A percentile compares a stretch with the other conserved stretches of the same genome.
Conservation (phyloP, 2,888 invertebrate species). For the Trachelus stipa region DNA sequence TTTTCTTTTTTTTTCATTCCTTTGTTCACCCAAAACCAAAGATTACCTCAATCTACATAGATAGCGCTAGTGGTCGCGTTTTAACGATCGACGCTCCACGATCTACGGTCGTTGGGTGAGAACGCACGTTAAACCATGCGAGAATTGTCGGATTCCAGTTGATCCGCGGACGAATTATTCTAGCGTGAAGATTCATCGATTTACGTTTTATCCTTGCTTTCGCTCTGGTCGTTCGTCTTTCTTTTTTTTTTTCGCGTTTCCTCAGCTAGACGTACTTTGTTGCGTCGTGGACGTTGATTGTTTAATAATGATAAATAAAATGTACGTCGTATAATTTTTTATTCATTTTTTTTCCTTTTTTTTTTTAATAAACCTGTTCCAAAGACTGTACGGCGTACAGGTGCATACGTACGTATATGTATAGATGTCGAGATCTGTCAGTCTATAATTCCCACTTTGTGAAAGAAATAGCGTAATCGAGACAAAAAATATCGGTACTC, state of each 20-base stretch:
- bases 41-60: conserved; percentile 6
- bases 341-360: no score
- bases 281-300: neutral
- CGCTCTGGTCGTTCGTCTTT: neutral
- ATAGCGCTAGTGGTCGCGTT: neutral
- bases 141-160: neutral
- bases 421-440: no score
- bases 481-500: neutral
- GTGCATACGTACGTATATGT: no score
- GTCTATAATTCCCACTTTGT: neutral
- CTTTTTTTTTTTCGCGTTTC: neutral
- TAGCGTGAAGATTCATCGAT: neutral
- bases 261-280: neutral
- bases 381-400: neutral
- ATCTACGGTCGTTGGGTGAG: neutral
- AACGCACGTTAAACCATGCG: neutral
- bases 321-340: neutral
- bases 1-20: neutral
- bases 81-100: neutral
- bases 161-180: neutral
- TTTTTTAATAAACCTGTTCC: no score
- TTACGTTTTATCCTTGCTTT: neutral
- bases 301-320: neutral
- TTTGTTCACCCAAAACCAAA: neutral
- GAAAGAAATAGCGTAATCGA: neutral